Evolutionary conservation across 2,888 invertebrate genomes (phyloP), one percentile per base, ranked within the genome.

Genomic region (Luperina nickerlii): DNA sequence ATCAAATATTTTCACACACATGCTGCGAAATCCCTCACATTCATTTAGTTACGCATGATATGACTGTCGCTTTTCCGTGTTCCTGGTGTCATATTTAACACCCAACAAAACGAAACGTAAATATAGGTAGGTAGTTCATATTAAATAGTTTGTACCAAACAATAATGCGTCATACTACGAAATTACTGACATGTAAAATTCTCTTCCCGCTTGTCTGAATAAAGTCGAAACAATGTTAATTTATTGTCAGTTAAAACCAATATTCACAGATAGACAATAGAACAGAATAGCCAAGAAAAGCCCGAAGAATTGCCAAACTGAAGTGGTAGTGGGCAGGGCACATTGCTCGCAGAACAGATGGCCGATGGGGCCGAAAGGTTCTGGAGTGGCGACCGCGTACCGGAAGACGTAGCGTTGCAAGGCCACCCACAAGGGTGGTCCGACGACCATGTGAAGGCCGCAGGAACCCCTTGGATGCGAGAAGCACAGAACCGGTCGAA

Each of bases 121-220:
- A 77, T 65, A 76, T 18, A 51, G 1, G 4, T 60, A 60, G 1
- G 1, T 27, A 63, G 7, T 63, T 51, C 45, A 51, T 11, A 60
- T 15, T 2, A 45, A 45, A 45, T 11, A 45, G 45, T 45, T 45
- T 45, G 45, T 45, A 45, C 45, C 57, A 48, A 45, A 81, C 48
- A 74, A 57, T 63, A 54, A 2, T 27, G 0, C 5, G 62, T 13
- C 13, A 15, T 24, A 66, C 24, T 42, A 51, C 15, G 15, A 68
- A 68, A 4, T 72, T 45, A 75, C 27, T 69, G 72, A 54, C 20
- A 42, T 32, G 68, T 62, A 57, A 80, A 79, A 76, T 66, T 57
- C 48, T 63, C 27, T 66, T 27, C 13, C 71, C 73, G 20, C 75
- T 11, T 27, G 32, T 32, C 32, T 32, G 66, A 81, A 76, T 60